Percentiles rank a stretch among this genome's conserved stretches.
These are phyloP conservation scores for Melipona beecheii DNA, from an alignment of 2,888 invertebrate species.

Conservation along the genomic window DNA sequence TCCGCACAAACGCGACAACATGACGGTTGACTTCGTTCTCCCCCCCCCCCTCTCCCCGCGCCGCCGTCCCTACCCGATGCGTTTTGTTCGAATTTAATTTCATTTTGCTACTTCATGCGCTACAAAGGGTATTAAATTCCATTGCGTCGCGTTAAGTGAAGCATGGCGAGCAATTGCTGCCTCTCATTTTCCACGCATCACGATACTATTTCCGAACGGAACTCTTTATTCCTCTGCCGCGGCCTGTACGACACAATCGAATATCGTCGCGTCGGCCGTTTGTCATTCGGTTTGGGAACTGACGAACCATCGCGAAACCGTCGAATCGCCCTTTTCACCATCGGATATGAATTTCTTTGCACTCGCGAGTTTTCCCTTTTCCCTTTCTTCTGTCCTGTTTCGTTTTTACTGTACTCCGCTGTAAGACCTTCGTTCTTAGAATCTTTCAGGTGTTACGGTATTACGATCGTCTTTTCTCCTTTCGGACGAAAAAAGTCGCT, in stretches of 20 bases:
- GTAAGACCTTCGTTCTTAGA: not conserved
- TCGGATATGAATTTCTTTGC: not conserved
- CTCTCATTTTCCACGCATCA: constrained; percentile 53
- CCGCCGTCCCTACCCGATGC: constrained; percentile 2
- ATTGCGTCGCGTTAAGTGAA: constrained; percentile 55
- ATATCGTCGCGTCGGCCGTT: constrained; percentile 22
- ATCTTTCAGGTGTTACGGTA: too few relatives aligned
- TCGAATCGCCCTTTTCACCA: not conserved
- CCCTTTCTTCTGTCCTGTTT: too few relatives aligned
- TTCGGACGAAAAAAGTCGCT: not conserved
- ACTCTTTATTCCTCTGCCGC: constrained; percentile 35
- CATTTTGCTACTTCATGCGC: constrained; percentile 58
- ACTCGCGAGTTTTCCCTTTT: too few relatives aligned
- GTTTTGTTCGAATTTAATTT: constrained; percentile 65
- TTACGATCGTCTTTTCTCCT: not conserved
- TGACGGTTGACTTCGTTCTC: constrained; percentile 54
- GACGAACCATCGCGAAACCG: not conserved
- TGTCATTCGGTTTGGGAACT: constrained; percentile 8
- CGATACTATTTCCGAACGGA: constrained; percentile 48
- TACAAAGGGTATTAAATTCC: constrained; percentile 63
- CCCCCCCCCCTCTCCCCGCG: not conserved
- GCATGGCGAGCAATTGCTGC: constrained; percentile 45
- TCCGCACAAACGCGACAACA: constrained; percentile 47
- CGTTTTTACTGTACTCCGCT: not conserved
- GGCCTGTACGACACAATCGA: constrained; percentile 31